phyloP scores from a whole-genome alignment of 2,888 invertebrate genomes.

The Yponomeuta sedellus region DNA sequence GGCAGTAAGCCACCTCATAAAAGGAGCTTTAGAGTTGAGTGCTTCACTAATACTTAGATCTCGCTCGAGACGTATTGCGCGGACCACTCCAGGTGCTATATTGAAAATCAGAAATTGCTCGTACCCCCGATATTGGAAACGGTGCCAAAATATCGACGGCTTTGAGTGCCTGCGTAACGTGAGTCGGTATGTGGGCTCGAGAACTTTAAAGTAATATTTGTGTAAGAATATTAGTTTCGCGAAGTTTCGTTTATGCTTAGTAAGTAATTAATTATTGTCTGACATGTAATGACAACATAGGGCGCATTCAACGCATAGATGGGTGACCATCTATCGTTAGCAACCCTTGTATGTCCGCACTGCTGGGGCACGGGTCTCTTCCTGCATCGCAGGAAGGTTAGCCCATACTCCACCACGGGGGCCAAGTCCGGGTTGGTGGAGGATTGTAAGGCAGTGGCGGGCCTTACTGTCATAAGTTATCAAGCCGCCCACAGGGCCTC shows the following conservation, averaged over 20 bases:
- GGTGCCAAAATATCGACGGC: background rate
- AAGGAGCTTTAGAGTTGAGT: slow-evolving; percentile 7
- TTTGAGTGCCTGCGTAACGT: background rate
- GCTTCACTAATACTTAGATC: slow-evolving; percentile 11
- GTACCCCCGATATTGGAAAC: background rate
- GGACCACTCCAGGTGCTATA: slow-evolving; percentile 8
- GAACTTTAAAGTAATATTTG: background rate
- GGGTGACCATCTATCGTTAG: too few species aligned
- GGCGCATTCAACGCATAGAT: too few species aligned
- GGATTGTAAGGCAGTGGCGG: too few species aligned
- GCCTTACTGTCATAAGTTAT: too few species aligned
- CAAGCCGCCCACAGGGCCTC: too few species aligned
- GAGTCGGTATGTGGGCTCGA: background rate
- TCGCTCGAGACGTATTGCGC: slow-evolving; percentile 13
- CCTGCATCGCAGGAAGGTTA: too few species aligned
- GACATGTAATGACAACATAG: too few species aligned
- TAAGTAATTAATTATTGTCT: background rate
- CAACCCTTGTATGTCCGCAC: too few species aligned
- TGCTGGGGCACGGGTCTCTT: too few species aligned
- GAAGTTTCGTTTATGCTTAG: background rate
- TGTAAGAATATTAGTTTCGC: background rate
- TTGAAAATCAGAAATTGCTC: slow-evolving; percentile 2
- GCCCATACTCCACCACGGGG: too few species aligned
- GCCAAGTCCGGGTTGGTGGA: too few species aligned
- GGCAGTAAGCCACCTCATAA: slow-evolving; percentile 4